Percentiles rank a stretch among this genome's conserved stretches.
phyloP scores from a whole-genome alignment of 2,888 invertebrate species.

The Ferrisia virgata region DNA sequence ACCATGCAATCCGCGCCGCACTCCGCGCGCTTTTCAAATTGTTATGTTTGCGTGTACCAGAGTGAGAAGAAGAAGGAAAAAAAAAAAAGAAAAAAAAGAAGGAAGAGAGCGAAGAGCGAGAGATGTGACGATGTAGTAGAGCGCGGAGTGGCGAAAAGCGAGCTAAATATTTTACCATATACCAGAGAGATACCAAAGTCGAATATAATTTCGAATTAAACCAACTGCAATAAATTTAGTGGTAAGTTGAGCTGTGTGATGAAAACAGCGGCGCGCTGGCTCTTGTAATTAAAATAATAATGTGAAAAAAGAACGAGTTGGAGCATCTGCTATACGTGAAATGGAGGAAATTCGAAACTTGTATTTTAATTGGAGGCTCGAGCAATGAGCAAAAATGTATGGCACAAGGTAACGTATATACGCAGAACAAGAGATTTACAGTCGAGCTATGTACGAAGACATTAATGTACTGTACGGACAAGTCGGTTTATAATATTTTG shows the following conservation, averaged over 20 bases:
- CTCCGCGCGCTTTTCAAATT: neutral
- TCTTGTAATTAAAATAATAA: no score
- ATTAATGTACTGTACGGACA: no score
- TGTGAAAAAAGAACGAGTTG: neutral
- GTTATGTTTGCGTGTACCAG: neutral
- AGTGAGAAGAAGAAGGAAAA: no score
- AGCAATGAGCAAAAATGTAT: neutral
- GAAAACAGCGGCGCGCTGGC: neutral
- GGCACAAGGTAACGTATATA: no score
- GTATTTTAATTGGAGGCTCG: neutral
- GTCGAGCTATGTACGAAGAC: no score
- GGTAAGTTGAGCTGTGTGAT: neutral
- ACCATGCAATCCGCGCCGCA: neutral
- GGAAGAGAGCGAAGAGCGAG: no score
- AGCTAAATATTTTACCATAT: neutral
- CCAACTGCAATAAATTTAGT: slow-evolving; percentile 11
- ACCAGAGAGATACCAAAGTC: neutral
- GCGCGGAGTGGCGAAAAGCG: neutral
- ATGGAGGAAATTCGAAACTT: neutral
- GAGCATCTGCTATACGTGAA: neutral
- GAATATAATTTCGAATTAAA: slow-evolving; percentile 28
- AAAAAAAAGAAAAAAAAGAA: no score
- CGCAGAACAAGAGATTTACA: no score
- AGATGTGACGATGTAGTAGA: neutral
- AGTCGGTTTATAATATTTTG: no score